Evolutionary conservation across 2,888 invertebrate species (phyloP), one percentile per base, ranked within the genome.

Genomic region (Meta bourneti): DNA sequence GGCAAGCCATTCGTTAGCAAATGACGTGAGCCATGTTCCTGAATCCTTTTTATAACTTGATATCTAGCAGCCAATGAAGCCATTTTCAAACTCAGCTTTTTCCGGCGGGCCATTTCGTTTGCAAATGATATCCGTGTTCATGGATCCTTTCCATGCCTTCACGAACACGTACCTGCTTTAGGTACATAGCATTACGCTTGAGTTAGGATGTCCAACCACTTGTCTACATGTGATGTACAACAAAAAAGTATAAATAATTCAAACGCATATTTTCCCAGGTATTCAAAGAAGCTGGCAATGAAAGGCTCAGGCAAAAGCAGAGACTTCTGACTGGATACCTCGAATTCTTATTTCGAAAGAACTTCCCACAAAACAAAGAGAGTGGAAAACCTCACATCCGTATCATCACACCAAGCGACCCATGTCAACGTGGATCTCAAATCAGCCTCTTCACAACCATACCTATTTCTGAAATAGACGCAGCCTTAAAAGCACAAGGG

Each of bases 311-410:
- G 13, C 92, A 84, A 51, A 96, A 96, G 93, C 96, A 96, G 34
- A 94, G 94, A 84, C 94, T 96, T 54, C 94, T 96, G 78, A 96
- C 96, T 2, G 96, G 95, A 0, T 96, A 96, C 93, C 93, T 96
- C 84, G 96, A 96, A 94, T 94, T 94, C 75, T 94, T 95, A 85
- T 93, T 96, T 49, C 93, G 94, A 51, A 93, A 94, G 4, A 93
- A 94, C 83, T 95, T 94, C 54, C 89, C 91, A 0, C 79, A 85
- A 19, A 52, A 71, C 11, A 75, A 72, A 16, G 80, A 87, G 9
- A 61, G n/a, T 19, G 48, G 71, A 6, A 72, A 80, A 16, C 92
- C 93, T 49, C 86, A 86, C 9, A 75, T 94, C 5, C 94, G 94
- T 11, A 95, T 96, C 54, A 94, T 96, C 48, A 96, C 96, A 0